A percentile compares a stretch with the other conserved stretches of the same genome.
Conservation (phyloP, 2,888 invertebrate species). For the Neoascia interrupta region DNA sequence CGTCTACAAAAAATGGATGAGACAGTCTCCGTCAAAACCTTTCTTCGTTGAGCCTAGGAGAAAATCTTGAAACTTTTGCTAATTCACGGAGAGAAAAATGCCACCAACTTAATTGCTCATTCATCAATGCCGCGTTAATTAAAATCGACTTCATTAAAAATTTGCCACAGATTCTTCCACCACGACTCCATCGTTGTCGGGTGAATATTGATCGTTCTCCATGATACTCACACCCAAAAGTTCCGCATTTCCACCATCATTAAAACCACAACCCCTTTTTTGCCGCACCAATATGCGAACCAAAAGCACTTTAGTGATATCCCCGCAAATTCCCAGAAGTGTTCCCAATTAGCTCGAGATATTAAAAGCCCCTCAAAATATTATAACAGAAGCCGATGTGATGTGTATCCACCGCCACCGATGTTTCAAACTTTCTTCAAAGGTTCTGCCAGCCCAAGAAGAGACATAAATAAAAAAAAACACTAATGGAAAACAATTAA, state of each 20-base stretch:
- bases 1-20: too few relatives aligned
- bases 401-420: not conserved
- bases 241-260: not conserved
- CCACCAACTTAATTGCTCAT: conserved; percentile 17
- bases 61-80: too few relatives aligned
- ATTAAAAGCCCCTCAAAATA: conserved; percentile 9
- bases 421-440: conserved; percentile 1
- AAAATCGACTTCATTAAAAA: conserved; percentile 17
- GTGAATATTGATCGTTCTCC: conserved; percentile 15
- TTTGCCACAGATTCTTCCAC: not conserved
- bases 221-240: not conserved
- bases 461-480: conserved; percentile 11
- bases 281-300: not conserved
- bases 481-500: conserved; percentile 26
- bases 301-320: conserved; percentile 39
- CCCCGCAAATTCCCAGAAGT: conserved; percentile 26
- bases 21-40: too few relatives aligned
- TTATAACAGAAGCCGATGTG: conserved; percentile 2
- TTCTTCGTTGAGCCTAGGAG: too few relatives aligned
- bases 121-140: conserved; percentile 23
- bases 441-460: not conserved
- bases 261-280: not conserved
- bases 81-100: not conserved
- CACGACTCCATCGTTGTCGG: not conserved
- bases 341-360: conserved; percentile 22